Evolutionary conservation across 2,888 invertebrate species (phyloP).

Genomic region (Amblyteles armatorius): DNA sequence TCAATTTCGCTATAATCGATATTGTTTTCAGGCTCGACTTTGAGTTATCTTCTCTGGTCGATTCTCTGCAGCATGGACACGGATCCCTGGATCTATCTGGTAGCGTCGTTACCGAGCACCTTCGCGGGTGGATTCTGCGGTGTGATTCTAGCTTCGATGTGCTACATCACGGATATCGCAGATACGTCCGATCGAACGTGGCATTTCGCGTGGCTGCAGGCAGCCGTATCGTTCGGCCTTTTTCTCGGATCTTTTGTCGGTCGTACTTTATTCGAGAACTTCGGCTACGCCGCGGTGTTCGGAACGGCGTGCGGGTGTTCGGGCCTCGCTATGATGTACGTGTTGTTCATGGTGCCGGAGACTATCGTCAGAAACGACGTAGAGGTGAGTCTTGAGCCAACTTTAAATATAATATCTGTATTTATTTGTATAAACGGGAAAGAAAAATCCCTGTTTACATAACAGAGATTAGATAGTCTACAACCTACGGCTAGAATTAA

Average conservation of each 20-base stretch:
- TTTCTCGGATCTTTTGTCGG: slow-evolving; percentile 88
- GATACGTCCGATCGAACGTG: slow-evolving; percentile 86
- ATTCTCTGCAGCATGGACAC: slow-evolving; percentile 70
- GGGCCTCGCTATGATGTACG: slow-evolving; percentile 85
- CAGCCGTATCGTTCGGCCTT: slow-evolving; percentile 87
- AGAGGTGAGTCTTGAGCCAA: slow-evolving; percentile 67
- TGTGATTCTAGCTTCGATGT: slow-evolving; percentile 83
- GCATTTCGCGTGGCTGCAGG: slow-evolving; percentile 85
- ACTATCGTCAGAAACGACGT: slow-evolving; percentile 81
- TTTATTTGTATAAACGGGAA: no score
- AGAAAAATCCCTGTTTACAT: no score
- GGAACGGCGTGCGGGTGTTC: slow-evolving; percentile 84
- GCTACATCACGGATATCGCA: slow-evolving; percentile 89
- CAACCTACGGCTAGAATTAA: no score
- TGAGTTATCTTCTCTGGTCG: slow-evolving; percentile 72
- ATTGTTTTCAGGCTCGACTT: slow-evolving; percentile 70
- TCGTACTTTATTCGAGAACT: slow-evolving; percentile 86
- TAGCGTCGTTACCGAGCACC: slow-evolving; percentile 75
- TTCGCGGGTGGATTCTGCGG: slow-evolving; percentile 76
- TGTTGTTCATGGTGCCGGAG: slow-evolving; percentile 86
- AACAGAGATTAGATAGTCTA: no score
- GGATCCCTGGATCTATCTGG: slow-evolving; percentile 76
- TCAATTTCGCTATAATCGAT: background rate
- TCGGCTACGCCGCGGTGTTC: slow-evolving; percentile 86
- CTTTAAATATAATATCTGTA: no score